Conservation (phyloP, 1,140 invertebrate species). For the Ylistrum balloti region DNA sequence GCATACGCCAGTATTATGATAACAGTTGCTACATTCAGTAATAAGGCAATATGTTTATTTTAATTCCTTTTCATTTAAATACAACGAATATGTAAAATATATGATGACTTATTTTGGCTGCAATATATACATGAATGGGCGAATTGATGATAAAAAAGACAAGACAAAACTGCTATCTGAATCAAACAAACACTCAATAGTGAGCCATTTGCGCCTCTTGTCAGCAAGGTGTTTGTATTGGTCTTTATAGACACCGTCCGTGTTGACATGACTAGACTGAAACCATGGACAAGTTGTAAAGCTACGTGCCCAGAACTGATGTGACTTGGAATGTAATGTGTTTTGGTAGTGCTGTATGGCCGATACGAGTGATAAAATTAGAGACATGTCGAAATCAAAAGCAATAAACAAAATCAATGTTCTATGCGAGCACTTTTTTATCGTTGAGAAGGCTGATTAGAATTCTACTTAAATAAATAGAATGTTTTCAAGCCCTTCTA, state of each 20-base stretch:
- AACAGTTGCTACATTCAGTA: no score
- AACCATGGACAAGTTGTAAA: no score
- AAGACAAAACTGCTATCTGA: no score
- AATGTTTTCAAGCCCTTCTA: no score
- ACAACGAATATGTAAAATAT: no score
- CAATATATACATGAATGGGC: no score
- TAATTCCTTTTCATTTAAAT: no score
- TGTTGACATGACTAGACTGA: neutral
- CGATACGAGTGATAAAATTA: constrained; percentile 6
- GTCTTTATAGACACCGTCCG: neutral
- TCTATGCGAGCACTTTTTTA: neutral
- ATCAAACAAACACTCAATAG: neutral
- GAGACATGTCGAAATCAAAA: neutral
- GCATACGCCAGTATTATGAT: neutral
- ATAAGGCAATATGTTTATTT: no score
- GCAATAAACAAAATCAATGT: neutral
- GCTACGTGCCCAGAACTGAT: no score
- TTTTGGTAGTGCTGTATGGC: neutral
- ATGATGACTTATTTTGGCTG: no score
- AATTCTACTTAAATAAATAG: neutral
- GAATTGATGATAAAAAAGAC: no score
- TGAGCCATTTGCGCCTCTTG: neutral
- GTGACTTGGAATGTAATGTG: neutral
- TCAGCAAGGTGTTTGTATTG: no score
- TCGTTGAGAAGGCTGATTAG: neutral